Conservation (phyloP, 2,113 vertebrate species). For the Colaptes auratus region DNA sequence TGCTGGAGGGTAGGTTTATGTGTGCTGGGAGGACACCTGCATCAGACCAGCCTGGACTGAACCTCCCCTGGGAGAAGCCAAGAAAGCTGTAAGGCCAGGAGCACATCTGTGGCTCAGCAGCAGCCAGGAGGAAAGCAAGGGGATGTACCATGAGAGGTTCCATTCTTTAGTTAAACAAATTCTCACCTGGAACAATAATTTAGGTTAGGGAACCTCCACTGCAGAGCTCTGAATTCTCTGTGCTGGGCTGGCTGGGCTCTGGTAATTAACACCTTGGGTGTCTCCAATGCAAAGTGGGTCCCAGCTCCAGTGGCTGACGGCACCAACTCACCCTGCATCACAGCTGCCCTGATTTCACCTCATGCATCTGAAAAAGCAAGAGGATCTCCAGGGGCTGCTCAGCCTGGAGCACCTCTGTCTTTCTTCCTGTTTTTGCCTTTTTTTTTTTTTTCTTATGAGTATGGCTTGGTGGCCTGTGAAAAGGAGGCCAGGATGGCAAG, state of each 20-base stretch:
- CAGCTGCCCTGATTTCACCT: conserved; percentile 47
- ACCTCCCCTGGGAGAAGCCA: background rate
- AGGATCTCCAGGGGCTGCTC: background rate
- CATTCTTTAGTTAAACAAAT: background rate
- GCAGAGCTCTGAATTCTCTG: conserved; percentile 2
- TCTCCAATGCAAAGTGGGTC: conserved; percentile 23
- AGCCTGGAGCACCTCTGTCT: background rate
- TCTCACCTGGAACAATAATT: background rate
- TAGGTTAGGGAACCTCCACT: background rate
- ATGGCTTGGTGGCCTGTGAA: background rate
- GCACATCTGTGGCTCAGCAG: background rate
- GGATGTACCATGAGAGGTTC: background rate
- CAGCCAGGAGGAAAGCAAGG: background rate
- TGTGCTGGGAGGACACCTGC: background rate
- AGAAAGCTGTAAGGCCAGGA: background rate
- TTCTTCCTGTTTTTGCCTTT: conserved; percentile 9
- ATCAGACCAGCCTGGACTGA: background rate
- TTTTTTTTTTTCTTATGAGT: background rate
- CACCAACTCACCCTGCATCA: conserved; percentile 10
- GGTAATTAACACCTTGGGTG: conserved; percentile 35
- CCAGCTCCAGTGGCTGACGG: background rate
- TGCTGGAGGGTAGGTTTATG: background rate
- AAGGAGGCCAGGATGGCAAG: background rate
- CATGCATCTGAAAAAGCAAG: background rate
- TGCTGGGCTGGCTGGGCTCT: conserved; percentile 5